phyloP scores from a whole-genome alignment of 1,140 invertebrate species.

The Ephestia elutella region DNA sequence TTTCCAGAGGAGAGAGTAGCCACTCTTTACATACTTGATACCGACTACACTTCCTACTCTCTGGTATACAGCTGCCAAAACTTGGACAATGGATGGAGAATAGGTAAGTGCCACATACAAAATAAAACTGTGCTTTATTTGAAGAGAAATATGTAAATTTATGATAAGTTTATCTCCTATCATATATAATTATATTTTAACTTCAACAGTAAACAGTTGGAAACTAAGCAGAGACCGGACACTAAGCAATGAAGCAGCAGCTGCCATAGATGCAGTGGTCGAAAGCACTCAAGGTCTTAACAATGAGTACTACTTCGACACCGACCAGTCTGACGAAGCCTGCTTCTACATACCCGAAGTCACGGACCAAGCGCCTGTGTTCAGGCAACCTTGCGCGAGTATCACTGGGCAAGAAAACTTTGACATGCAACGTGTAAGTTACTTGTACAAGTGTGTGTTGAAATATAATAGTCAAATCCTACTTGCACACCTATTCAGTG shows the following conservation, averaged over 20 bases:
- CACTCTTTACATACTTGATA: constrained; percentile 48
- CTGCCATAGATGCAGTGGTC: constrained; percentile 34
- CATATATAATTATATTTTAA: no score
- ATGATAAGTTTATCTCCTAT: no score
- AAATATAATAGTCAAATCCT: no score
- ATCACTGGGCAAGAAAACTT: constrained; percentile 20
- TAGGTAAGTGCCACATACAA: no score
- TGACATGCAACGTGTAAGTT: not conserved
- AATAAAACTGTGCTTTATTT: no score
- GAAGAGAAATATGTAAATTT: no score
- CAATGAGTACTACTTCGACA: constrained; percentile 38
- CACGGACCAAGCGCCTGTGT: constrained; percentile 28
- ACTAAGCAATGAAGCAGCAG: constrained; percentile 25
- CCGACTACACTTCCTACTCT: constrained; percentile 49
- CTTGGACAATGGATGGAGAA: constrained; percentile 28
- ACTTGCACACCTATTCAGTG: no score
- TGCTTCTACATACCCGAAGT: constrained; percentile 48
- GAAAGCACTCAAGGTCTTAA: constrained; percentile 43
- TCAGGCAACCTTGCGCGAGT: constrained; percentile 42
- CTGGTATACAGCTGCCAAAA: constrained; percentile 54
- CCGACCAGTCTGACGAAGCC: constrained; percentile 31
- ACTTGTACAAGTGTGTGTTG: no score
- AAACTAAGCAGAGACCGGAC: constrained; percentile 43
- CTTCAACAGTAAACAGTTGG: constrained; percentile 58
- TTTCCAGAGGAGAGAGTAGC: constrained; percentile 33